Base-by-base conservation (phyloP, 2,888 invertebrate species). In the Eilema caniola region DNA sequence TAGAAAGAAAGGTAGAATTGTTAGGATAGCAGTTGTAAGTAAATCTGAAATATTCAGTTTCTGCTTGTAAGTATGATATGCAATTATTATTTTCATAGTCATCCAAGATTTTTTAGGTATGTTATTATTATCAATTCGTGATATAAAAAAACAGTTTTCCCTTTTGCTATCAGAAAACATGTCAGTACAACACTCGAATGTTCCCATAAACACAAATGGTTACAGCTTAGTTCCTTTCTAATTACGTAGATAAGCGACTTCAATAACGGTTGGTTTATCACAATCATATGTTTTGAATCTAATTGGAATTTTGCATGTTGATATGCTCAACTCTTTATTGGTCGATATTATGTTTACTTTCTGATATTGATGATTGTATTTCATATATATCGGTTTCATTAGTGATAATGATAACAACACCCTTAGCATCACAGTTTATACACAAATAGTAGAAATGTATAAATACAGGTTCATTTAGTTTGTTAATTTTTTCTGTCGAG, bases 301-400 rank as follows among this genome's bases (percentile, higher is more conserved):
- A 95, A 95, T 95, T 95, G 94, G 94, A 93, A 94, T 94, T 95
- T 95, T 88, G 93, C 95, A 94, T 95, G 93, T 93, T 92, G 92
- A 94, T 95, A 93, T 93, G 92, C 89, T 90, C 87, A 86, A 93
- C 92, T 94, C 92, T 92, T 92, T 93, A 94, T 93, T 93, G 89
- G 90, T 91, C 91, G 94, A 92, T 95, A 94, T 95, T 94, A 89
- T 95, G 94, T 95, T 94, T 94, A 89, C 92, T 92, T 92, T 92
- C 79, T 79, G 94, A 95, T 95, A 95, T 91, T 93, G 87, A 90
- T 91, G 90, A 90, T 90, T 92, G 91, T 93, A 90, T 90, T 93
- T 90, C 89, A 90, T 89, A 91, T 92, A 79, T 80, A 91, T 88
- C 84, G 86, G 86, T 89, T 86, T 86, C 86, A 87, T 87, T 89